phyloP scores from a whole-genome alignment of 2,113 vertebrate species.

The Tupaia tana region DNA sequence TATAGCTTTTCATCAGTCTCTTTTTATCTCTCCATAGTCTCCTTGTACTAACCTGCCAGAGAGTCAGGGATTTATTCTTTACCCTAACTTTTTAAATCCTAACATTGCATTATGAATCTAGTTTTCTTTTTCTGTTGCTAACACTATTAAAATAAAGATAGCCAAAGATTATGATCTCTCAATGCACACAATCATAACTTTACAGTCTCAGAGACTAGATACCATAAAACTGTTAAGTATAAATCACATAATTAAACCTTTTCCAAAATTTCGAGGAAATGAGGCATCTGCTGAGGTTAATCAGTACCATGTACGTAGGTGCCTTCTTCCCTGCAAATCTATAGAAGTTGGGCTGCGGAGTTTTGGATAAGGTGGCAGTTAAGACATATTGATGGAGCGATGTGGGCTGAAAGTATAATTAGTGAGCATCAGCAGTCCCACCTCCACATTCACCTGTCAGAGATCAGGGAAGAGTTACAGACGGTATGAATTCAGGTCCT shows the following conservation, averaged over 20 bases:
- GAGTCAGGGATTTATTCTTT: slow-evolving; percentile 38
- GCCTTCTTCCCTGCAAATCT: neutral
- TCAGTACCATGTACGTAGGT: neutral
- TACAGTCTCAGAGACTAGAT: neutral
- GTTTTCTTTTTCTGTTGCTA: slow-evolving; percentile 24
- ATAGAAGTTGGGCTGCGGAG: neutral
- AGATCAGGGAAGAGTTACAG: slow-evolving; percentile 43
- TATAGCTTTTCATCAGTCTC: neutral
- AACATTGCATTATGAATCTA: neutral
- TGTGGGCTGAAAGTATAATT: slow-evolving; percentile 73
- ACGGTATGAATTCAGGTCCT: neutral
- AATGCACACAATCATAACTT: slow-evolving; percentile 13
- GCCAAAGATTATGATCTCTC: neutral
- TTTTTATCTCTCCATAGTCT: slow-evolving; percentile 10
- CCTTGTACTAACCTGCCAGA: neutral
- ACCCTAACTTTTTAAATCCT: neutral
- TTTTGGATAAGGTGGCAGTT: slow-evolving; percentile 22
- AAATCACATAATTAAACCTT: slow-evolving; percentile 35
- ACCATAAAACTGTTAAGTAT: neutral
- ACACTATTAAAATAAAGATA: slow-evolving; percentile 18
- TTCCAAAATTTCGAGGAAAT: slow-evolving; percentile 64
- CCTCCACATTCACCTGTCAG: slow-evolving; percentile 51
- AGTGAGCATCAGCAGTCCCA: slow-evolving; percentile 34
- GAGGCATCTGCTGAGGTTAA: slow-evolving; percentile 43
- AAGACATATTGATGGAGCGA: slow-evolving; percentile 5